Evolutionary conservation across 2,797 vertebrate genomes (phyloP).

Genomic region (Lacerta agilis): DNA sequence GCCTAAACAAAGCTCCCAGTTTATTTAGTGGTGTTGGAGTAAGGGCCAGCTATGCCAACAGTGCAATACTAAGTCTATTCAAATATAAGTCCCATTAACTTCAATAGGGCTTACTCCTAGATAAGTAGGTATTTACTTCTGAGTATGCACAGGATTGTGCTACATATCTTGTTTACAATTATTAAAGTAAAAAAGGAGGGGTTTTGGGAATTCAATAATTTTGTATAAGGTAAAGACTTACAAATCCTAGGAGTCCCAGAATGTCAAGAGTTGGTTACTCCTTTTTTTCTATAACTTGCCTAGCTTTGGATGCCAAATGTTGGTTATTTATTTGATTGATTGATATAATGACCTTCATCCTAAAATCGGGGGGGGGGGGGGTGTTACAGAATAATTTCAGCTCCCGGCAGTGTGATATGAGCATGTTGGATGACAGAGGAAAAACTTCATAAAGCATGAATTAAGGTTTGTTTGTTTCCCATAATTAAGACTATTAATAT

Average conservation of each 20-base stretch:
- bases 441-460: neutral
- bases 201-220: neutral
- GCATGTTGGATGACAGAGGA: neutral
- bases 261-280: neutral
- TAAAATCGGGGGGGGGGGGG: no score
- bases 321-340: no score
- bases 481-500: no score
- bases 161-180: neutral
- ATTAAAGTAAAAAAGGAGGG: neutral
- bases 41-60: neutral
- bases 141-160: neutral
- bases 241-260: neutral
- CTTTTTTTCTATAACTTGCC: neutral
- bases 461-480: no score
- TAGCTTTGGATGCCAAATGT: neutral
- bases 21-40: neutral
- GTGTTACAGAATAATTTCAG: neutral
- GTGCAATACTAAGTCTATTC: neutral
- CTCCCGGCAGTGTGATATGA: neutral
- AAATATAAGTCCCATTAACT: neutral
- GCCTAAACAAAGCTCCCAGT: conserved; percentile 6
- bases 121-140: neutral
- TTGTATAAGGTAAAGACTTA: neutral
- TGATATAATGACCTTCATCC: no score
- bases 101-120: neutral